Conservation (phyloP, 2,888 invertebrate genomes). For the Trachelus troglodyta region DNA sequence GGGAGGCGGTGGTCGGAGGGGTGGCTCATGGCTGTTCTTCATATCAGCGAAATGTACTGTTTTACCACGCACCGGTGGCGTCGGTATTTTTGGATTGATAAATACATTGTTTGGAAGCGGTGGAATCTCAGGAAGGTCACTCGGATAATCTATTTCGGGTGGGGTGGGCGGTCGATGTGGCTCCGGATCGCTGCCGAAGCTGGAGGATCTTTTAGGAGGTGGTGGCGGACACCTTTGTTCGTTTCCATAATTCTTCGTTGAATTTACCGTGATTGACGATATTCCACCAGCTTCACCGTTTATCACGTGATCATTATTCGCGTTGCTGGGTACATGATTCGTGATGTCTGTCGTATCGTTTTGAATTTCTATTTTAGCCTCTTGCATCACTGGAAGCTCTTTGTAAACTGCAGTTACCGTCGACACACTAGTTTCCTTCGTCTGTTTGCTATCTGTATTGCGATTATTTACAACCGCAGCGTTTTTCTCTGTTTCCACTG, state of each 20-base stretch:
- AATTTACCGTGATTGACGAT: neutral
- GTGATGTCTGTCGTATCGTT: neutral
- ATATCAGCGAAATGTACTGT: slow-evolving; percentile 21
- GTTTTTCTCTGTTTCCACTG: slow-evolving; percentile 11
- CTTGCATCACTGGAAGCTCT: slow-evolving; percentile 11
- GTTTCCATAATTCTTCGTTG: neutral
- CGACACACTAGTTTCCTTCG: neutral
- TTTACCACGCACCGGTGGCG: slow-evolving; percentile 31
- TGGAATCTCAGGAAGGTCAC: slow-evolving; percentile 37
- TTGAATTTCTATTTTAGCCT: slow-evolving; percentile 1
- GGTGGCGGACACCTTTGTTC: slow-evolving; percentile 10
- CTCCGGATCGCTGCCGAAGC: slow-evolving; percentile 37
- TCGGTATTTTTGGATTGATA: slow-evolving; percentile 22
- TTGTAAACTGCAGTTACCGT: slow-evolving; percentile 11
- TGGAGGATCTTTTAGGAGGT: slow-evolving; percentile 39
- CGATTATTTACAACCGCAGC: neutral
- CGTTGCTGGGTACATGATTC: neutral
- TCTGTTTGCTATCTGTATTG: neutral
- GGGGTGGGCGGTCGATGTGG: slow-evolving; percentile 35
- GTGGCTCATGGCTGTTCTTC: slow-evolving; percentile 6
- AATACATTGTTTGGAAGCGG: slow-evolving; percentile 28
- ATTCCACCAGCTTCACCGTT: neutral
- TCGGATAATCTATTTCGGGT: slow-evolving; percentile 39
- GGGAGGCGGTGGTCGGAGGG: slow-evolving; percentile 17
- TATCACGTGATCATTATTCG: neutral